Evolutionary conservation across 1,140 invertebrate species (phyloP).

Genomic region (Penaeus vannamei): DNA sequence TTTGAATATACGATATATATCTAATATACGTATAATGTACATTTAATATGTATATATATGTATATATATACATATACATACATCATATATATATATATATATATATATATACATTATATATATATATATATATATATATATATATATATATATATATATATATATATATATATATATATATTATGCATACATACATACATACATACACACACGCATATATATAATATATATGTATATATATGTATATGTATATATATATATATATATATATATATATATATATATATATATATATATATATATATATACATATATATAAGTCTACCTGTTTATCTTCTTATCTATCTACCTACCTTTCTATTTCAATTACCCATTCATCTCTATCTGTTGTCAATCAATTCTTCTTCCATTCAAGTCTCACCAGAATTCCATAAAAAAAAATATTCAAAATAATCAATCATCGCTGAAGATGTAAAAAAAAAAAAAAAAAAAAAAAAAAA

Average conservation of each 20-base stretch:
- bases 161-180: neutral
- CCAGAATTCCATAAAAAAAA: neutral
- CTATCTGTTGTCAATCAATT: neutral
- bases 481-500: neutral
- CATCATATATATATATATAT: neutral
- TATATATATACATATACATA: neutral
- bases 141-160: too few species aligned
- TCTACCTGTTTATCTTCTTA: neutral
- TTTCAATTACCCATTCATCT: neutral
- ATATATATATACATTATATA: neutral
- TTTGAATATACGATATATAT: constrained; percentile 32
- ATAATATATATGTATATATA: too few species aligned
- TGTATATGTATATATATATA: too few species aligned
- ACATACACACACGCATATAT: too few species aligned
- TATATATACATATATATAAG: too few species aligned
- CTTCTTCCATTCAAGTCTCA: neutral
- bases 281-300: too few species aligned
- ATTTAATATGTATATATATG: neutral
- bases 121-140: neutral
- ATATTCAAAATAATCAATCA: neutral
- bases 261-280: too few species aligned
- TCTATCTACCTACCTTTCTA: neutral
- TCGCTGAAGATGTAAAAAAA: neutral
- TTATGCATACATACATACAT: neutral
- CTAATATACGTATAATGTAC: neutral